Percentiles rank a stretch among this genome's conserved stretches.
phyloP scores from a whole-genome alignment of 2,888 invertebrate species.

The Xanthostigma xanthostigma region DNA sequence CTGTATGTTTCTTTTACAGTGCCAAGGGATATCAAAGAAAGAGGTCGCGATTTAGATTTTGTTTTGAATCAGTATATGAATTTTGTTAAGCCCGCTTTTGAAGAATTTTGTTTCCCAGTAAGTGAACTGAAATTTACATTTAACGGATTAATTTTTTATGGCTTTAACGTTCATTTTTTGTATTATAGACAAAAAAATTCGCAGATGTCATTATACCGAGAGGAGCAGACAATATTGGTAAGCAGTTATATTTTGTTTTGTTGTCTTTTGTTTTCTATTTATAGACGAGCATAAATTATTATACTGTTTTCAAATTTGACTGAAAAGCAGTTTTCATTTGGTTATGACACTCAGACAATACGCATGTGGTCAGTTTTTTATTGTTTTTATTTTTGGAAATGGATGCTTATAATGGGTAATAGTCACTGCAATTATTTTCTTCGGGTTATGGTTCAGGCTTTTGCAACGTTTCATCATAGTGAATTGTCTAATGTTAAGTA shows the following conservation, averaged over 20 bases:
- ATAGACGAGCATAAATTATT: not conserved
- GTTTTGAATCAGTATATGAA: slow-evolving; percentile 94
- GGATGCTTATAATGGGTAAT: slow-evolving; percentile 15
- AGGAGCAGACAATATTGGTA: slow-evolving; percentile 94
- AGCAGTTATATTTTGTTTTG: slow-evolving; percentile 25
- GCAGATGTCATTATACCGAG: slow-evolving; percentile 98
- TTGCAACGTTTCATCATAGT: too few relatives aligned
- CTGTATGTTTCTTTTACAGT: slow-evolving; percentile 52
- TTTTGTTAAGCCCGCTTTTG: slow-evolving; percentile 98
- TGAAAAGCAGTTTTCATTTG: too few relatives aligned
- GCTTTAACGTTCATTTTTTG: slow-evolving; percentile 13
- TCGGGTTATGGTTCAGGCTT: too few relatives aligned
- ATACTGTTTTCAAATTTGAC: too few relatives aligned
- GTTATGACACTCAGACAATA: not conserved
- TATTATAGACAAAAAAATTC: slow-evolving; percentile 91
- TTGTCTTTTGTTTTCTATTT: slow-evolving; percentile 14
- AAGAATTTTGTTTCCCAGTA: slow-evolving; percentile 95
- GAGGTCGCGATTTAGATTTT: slow-evolving; percentile 85
- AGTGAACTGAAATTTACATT: slow-evolving; percentile 24
- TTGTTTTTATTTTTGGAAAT: slow-evolving; percentile 3
- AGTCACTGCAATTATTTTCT: slow-evolving; percentile 19
- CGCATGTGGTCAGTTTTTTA: slow-evolving; percentile 2
- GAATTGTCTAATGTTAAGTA: too few relatives aligned
- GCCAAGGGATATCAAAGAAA: slow-evolving; percentile 87
- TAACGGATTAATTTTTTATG: slow-evolving; percentile 3